Percentiles rank a stretch among this genome's conserved stretches.
Evolutionary conservation across 2,113 vertebrate genomes (phyloP).

Genomic region (Pica pica): DNA sequence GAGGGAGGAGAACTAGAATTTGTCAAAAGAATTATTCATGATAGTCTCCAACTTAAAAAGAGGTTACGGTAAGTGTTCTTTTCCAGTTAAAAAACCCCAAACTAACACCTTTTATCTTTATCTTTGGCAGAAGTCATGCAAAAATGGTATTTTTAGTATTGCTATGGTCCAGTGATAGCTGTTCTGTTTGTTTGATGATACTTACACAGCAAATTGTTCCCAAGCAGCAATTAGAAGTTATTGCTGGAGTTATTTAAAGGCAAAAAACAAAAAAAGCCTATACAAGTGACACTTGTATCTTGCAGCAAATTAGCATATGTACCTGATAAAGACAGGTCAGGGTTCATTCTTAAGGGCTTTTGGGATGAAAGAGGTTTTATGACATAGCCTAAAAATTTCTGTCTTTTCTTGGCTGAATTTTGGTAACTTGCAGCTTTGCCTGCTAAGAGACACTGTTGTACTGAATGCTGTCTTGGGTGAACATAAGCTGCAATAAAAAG

Average conservation of each 20-base stretch:
- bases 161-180: background rate
- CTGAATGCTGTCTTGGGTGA: background rate
- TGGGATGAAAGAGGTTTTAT: background rate
- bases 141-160: background rate
- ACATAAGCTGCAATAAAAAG: background rate
- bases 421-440: background rate
- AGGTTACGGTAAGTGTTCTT: conserved; percentile 81
- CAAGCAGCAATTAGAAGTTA: background rate
- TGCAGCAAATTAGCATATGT: background rate
- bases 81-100: background rate
- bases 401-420: background rate
- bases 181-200: background rate
- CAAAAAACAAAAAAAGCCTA: background rate
- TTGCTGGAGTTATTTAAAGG: background rate
- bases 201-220: background rate
- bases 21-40: conserved; percentile 99
- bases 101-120: background rate
- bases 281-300: background rate
- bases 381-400: background rate
- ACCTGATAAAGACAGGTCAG: background rate
- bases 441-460: background rate
- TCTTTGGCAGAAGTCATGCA: background rate
- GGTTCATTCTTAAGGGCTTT: background rate
- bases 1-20: conserved; percentile 98
- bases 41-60: conserved; percentile 94